Base-by-base conservation (phyloP, 2,113 vertebrate genomes). In the Bubo bubo region DNA sequence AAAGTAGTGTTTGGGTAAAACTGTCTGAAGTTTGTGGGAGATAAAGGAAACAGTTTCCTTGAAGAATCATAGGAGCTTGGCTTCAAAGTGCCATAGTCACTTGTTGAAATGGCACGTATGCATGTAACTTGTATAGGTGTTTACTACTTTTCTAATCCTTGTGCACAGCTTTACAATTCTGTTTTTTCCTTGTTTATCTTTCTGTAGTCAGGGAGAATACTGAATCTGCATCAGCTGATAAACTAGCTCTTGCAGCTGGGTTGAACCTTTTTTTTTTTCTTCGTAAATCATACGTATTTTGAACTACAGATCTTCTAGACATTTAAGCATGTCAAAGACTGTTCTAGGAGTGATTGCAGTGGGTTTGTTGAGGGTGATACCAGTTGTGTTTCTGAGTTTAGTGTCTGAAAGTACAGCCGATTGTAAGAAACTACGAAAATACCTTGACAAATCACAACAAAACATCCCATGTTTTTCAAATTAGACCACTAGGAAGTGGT, bases 181-280 rank as follows among this genome's bases (percentile, higher is more conserved):
- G 49, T 5, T 72, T 82, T 79, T 95, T 1, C 28, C 56, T 30
- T 59, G 19, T 76, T 91, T 96, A 87, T 96, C 87, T 87, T 43
- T 37, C 18, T 68, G 20, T 76, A 45, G 53, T 53, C 53, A 76
- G 74, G 49, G 64, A 72, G 37, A 89, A 87, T 14, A 62, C 24
- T 6, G n/a, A 94, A 68, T 67, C 80, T 96, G 92, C 66, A 17
- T 75, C 16, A 39, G 58, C 58, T 90, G 93, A 94, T 94, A 94
- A 96, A 72, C 37, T 39, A 43, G 39, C 59, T 94, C 67, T 66
- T 62, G 26, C 47, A 76, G 49, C 58, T 81, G 52, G 4, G 21
- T 35, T 64, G 35, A 79, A 35, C 10, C 7, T 77, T 85, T 79
- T 68, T 60, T 39, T 3, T 14, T 15, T 10, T 9, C 11, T 52